Conservation (phyloP, 2,113 vertebrate genomes). For the Apteryx mantelli region DNA sequence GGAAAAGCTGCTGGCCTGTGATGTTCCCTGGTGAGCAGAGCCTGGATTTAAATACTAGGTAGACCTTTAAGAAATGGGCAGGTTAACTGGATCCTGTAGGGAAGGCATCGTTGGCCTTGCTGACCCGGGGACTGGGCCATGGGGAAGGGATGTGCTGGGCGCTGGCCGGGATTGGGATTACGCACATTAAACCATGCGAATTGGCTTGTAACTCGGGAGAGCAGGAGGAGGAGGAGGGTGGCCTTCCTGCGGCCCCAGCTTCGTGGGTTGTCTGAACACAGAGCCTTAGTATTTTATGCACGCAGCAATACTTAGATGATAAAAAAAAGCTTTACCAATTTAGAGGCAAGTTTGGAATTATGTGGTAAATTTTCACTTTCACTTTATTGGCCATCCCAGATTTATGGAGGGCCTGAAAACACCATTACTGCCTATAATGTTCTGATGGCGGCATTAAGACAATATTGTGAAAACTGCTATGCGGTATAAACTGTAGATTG, state of each 20-base stretch:
- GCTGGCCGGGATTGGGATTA: not conserved
- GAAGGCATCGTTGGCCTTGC: not conserved
- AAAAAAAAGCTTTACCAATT: not conserved
- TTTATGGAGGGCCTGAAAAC: not conserved
- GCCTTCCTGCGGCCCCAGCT: too few species aligned
- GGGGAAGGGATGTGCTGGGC: too few species aligned
- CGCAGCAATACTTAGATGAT: not conserved
- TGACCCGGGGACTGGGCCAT: too few species aligned
- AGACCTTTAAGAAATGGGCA: too few species aligned
- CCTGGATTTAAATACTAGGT: too few species aligned
- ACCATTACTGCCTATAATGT: not conserved
- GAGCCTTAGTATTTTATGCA: not conserved
- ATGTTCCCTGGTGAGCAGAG: too few species aligned
- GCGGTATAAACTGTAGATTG: not conserved
- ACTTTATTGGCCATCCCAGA: not conserved
- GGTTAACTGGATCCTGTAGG: too few species aligned
- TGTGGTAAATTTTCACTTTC: not conserved
- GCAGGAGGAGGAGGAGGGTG: not conserved
- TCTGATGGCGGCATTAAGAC: not conserved
- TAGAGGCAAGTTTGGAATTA: not conserved
- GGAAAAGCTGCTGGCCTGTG: too few species aligned
- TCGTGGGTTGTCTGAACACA: not conserved
- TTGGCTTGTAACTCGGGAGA: not conserved
- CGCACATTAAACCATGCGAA: accelerated
- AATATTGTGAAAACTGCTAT: not conserved